A percentile compares a stretch with the other conserved stretches of the same genome.
phyloP scores from a whole-genome alignment of 1,140 invertebrate species.

The Cataglyphis hispanica region DNA sequence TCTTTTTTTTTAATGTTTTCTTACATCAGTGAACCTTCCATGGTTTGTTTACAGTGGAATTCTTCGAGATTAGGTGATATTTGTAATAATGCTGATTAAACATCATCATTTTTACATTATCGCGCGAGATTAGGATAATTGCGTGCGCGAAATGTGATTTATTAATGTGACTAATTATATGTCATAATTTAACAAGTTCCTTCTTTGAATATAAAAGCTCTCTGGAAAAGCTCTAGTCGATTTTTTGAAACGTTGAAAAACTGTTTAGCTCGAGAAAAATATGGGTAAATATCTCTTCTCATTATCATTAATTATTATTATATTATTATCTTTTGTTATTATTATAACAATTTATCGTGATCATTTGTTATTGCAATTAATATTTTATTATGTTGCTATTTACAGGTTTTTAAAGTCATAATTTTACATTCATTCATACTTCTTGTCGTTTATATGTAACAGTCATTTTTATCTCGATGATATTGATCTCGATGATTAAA shows the following conservation, averaged over 20 bases:
- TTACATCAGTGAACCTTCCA: too few species aligned
- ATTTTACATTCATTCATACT: not conserved
- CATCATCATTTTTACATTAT: not conserved
- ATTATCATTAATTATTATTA: not conserved
- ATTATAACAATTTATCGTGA: not conserved
- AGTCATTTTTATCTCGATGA: not conserved
- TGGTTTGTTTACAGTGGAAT: slow-evolving; percentile 1
- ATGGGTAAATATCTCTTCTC: slow-evolving; percentile 7
- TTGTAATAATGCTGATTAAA: not conserved
- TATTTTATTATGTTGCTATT: not conserved
- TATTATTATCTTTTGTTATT: not conserved
- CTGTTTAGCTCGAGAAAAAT: too few species aligned
- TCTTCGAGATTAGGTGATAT: not conserved
- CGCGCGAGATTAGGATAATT: slow-evolving; percentile 11
- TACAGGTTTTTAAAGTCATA: not conserved
- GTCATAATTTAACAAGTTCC: not conserved
- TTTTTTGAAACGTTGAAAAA: not conserved
- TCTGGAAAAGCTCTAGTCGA: not conserved
- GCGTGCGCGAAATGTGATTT: not conserved
- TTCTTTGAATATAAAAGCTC: not conserved
- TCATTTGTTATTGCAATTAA: not conserved
- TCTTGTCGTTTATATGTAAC: not conserved
- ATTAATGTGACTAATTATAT: too few species aligned
- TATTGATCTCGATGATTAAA: not conserved
- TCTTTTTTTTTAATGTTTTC: too few species aligned